Conservation (phyloP, 2,888 invertebrate species). For the Pyrgus malvae region DNA sequence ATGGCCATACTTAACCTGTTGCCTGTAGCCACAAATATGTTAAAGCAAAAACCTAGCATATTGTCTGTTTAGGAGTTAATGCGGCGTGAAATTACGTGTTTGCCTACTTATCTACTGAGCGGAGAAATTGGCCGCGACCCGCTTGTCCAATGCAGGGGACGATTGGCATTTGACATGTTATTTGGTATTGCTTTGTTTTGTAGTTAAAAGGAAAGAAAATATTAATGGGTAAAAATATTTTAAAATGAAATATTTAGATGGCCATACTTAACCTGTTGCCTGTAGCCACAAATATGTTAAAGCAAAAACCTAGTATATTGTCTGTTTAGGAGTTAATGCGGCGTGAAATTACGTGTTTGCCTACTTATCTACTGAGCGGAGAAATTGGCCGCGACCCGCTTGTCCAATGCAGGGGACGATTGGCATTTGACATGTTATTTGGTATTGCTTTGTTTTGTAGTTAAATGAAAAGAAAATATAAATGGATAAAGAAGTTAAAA, state of each 20-base stretch:
- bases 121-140: conserved; percentile 66
- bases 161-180: conserved; percentile 55
- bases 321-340: conserved; percentile 64
- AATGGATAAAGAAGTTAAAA: neutral
- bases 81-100: conserved; percentile 73
- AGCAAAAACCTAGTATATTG: conserved; percentile 47
- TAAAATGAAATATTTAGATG: too few species aligned
- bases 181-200: neutral
- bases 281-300: neutral
- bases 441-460: neutral
- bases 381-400: conserved; percentile 65
- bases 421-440: conserved; percentile 51
- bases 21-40: too few species aligned
- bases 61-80: conserved; percentile 65
- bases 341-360: conserved; percentile 75
- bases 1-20: too few species aligned
- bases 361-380: conserved; percentile 71
- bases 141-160: conserved; percentile 57
- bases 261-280: too few species aligned
- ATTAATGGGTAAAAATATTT: neutral
- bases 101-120: conserved; percentile 73
- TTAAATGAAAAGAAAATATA: neutral
- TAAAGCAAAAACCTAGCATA: conserved; percentile 42
- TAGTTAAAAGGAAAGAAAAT: neutral
- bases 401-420: conserved; percentile 60